Conservation (phyloP, 2,888 invertebrate species). For the Cephus spinipes region DNA sequence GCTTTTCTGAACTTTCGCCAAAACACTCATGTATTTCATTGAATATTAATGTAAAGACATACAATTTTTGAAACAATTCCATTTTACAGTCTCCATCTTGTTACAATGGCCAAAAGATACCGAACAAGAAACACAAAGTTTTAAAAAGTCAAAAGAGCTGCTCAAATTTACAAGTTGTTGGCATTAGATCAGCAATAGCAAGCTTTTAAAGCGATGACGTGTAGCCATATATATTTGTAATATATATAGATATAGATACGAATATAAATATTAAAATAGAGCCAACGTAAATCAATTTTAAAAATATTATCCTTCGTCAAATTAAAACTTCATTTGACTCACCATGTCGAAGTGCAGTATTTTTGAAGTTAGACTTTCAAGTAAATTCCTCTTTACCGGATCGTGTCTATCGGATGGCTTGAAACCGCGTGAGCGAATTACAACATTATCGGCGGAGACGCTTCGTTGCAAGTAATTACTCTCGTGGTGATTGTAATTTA, state of each 20-base stretch:
- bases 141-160: neutral
- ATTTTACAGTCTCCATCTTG: neutral
- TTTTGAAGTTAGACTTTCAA: slow-evolving; percentile 83
- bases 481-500: slow-evolving; percentile 35
- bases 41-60: neutral
- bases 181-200: neutral
- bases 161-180: neutral
- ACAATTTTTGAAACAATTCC: neutral
- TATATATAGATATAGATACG: neutral
- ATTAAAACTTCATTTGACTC: slow-evolving; percentile 64
- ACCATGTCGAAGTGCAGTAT: slow-evolving; percentile 87
- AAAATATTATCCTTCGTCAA: neutral
- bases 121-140: neutral
- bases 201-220: neutral
- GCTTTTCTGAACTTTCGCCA: neutral
- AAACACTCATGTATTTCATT: neutral
- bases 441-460: slow-evolving; percentile 62
- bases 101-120: too few relatives aligned
- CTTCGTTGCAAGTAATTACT: slow-evolving; percentile 55
- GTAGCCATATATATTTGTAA: neutral
- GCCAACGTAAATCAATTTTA: neutral
- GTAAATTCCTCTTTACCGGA: slow-evolving; percentile 83
- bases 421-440: slow-evolving; percentile 74
- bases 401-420: slow-evolving; percentile 89
- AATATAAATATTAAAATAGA: neutral